Percentiles rank a stretch among this genome's conserved stretches.
Evolutionary conservation across 2,797 vertebrate species (phyloP).

Genomic region (Anguilla marmorata): DNA sequence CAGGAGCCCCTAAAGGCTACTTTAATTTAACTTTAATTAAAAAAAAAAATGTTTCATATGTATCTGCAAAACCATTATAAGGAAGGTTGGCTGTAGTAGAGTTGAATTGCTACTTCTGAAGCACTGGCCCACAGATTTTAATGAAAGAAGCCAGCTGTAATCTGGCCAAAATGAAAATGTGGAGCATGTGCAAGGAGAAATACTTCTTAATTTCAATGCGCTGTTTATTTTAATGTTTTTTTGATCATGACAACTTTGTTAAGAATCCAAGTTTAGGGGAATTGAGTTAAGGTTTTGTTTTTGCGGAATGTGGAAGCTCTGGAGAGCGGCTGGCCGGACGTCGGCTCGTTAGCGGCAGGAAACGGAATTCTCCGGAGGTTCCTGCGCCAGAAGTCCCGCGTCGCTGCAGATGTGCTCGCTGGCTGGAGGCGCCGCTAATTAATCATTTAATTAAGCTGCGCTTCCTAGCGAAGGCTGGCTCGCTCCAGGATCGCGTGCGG

Average conservation of each 20-base stretch:
- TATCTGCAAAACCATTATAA: no score
- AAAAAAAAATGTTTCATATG: not conserved
- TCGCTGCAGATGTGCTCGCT: constrained; percentile 59
- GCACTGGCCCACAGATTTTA: not conserved
- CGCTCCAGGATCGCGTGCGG: constrained; percentile 26
- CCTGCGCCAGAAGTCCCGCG: constrained; percentile 36
- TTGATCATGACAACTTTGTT: not conserved
- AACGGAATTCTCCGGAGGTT: constrained; percentile 67
- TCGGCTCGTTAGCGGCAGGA: constrained; percentile 63
- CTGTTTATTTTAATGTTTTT: not conserved
- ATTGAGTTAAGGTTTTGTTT: not conserved
- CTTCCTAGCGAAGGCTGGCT: constrained; percentile 39
- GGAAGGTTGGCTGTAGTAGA: not conserved
- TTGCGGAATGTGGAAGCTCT: not conserved
- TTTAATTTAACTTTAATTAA: not conserved
- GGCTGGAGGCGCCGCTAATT: constrained; percentile 54
- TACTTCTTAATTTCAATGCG: not conserved
- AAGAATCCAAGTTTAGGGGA: not conserved
- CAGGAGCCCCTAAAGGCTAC: not conserved
- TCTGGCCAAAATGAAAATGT: not conserved
- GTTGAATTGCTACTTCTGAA: not conserved
- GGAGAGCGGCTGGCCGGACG: constrained; percentile 48
- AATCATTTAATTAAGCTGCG: constrained; percentile 55
- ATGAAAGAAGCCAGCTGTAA: not conserved
- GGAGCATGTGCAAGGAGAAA: not conserved